Percentiles rank a stretch among this genome's conserved stretches.
Conservation (phyloP, 2,113 vertebrate species). For the Shinisaurus crocodilurus region DNA sequence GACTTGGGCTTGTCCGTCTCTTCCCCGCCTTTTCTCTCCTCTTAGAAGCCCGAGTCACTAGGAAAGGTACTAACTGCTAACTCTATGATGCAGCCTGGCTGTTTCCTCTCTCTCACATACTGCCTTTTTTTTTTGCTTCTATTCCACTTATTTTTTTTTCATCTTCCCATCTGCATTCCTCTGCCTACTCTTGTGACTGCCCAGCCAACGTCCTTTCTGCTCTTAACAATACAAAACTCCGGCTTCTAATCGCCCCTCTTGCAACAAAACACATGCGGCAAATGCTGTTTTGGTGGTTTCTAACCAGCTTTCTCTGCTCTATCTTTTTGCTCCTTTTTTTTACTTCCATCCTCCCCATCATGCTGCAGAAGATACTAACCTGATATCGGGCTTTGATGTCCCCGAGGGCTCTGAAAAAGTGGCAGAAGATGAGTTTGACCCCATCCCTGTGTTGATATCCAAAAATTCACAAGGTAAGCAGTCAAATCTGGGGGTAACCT, state of each 20-base stretch:
- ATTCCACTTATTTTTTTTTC: not conserved
- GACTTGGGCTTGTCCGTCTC: not conserved
- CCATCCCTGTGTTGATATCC: conserved; percentile 97
- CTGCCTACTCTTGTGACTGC: not conserved
- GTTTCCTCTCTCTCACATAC: not conserved
- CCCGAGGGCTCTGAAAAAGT: conserved; percentile 86
- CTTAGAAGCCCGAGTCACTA: not conserved
- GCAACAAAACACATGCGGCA: conserved; percentile 36
- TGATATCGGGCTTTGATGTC: conserved; percentile 93
- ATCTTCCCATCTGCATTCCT: not conserved
- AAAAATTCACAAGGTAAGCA: conserved; percentile 99
- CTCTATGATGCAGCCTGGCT: not conserved
- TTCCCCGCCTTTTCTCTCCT: not conserved
- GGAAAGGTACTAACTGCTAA: not conserved
- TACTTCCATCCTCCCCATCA: conserved; percentile 22
- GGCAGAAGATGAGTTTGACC: conserved; percentile 97
- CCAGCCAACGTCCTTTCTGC: not conserved
- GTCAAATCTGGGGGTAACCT: conserved; percentile 45
- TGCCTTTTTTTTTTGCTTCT: not conserved
- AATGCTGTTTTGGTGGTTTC: conserved; percentile 54
- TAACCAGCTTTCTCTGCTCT: conserved; percentile 76
- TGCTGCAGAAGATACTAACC: conserved; percentile 93
- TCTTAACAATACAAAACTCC: conserved; percentile 20
- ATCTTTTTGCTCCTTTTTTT: conserved; percentile 54
- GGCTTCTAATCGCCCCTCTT: conserved; percentile 28